Conservation (phyloP, 2,797 vertebrate species). For the Salmo trutta region DNA sequence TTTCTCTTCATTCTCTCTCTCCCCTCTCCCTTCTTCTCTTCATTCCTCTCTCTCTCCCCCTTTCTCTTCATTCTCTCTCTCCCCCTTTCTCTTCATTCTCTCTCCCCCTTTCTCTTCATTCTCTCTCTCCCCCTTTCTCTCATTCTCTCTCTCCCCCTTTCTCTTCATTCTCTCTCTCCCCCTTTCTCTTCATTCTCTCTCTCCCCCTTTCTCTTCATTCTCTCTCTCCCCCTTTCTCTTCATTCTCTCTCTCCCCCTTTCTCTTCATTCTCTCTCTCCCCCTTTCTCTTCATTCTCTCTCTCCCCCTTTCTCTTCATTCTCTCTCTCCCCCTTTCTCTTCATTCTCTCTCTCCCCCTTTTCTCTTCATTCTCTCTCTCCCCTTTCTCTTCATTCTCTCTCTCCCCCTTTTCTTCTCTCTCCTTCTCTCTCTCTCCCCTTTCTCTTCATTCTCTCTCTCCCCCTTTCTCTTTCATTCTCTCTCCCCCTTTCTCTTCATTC, state of each 20-base stretch:
- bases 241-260: neutral
- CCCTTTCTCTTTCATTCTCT: neutral
- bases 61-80: neutral
- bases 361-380: neutral
- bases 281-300: no score
- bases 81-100: neutral
- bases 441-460: neutral
- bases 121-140: no score
- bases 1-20: neutral
- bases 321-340: neutral
- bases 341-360: neutral
- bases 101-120: neutral
- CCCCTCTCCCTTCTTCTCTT: neutral
- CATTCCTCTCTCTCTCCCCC: constrained; percentile 2
- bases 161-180: neutral
- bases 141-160: neutral
- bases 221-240: no score
- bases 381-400: neutral
- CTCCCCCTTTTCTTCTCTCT: no score
- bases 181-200: neutral
- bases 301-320: no score
- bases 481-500: neutral
- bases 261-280: neutral
- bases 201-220: neutral
- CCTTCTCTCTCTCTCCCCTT: neutral